These are phyloP conservation scores for Ictalurus punctatus DNA, from an alignment of 2,113 vertebrate species.

Conservation along the genomic window DNA sequence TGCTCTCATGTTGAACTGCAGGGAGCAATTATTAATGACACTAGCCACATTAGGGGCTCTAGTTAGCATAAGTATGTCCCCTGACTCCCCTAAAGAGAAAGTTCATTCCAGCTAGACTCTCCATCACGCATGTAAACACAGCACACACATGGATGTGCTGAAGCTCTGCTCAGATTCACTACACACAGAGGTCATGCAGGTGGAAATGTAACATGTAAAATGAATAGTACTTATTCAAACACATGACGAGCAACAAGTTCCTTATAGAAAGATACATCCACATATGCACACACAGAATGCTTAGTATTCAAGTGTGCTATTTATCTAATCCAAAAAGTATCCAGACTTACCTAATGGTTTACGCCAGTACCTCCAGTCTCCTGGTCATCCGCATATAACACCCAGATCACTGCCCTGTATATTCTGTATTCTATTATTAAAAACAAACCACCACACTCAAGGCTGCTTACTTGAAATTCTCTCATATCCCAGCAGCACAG, in stretches of 20 bases:
- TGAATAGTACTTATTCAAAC: background rate
- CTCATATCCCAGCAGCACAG: slow-evolving; percentile 35
- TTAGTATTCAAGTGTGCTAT: background rate
- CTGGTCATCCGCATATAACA: background rate
- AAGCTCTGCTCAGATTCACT: background rate
- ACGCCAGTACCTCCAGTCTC: background rate
- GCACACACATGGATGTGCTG: background rate
- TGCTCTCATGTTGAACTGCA: slow-evolving; percentile 68
- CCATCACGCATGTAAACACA: slow-evolving; percentile 21
- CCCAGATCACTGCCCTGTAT: background rate
- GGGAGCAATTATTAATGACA: slow-evolving; percentile 74
- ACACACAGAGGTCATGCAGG: background rate
- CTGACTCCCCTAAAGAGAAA: slow-evolving; percentile 60
- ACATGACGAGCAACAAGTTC: background rate
- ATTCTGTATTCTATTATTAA: slow-evolving; percentile 26
- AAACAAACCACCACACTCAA: slow-evolving; percentile 3
- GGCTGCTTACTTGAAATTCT: slow-evolving; percentile 32
- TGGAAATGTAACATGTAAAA: background rate
- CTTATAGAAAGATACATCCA: slow-evolving; percentile 23
- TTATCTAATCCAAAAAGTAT: background rate
- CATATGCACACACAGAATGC: slow-evolving; percentile 47
- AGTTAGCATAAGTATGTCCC: slow-evolving; percentile 53
- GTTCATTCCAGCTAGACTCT: slow-evolving; percentile 63
- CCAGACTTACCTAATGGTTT: slow-evolving; percentile 7
- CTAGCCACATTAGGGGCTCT: slow-evolving; percentile 52